Evolutionary conservation across 1,140 invertebrate genomes (phyloP).

Genomic region (Aphidius gifuensis): DNA sequence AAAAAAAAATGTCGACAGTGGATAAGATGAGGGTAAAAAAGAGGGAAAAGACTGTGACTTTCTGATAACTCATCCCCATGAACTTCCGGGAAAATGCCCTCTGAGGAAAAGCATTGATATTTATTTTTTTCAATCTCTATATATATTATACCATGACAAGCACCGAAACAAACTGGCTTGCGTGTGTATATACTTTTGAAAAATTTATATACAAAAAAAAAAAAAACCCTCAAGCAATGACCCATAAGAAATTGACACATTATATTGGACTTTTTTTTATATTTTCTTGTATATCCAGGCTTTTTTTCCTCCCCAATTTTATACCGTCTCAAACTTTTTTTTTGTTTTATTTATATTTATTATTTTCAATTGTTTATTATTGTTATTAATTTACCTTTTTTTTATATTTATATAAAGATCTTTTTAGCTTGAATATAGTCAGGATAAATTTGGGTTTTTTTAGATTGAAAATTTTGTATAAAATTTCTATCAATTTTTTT

Average conservation of each 20-base stretch:
- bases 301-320: background rate
- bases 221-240: constrained; percentile 13
- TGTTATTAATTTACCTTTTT: too few species aligned
- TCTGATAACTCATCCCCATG: constrained; percentile 12
- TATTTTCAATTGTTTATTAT: too few species aligned
- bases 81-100: constrained; percentile 1
- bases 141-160: constrained; percentile 19
- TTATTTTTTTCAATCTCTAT: background rate
- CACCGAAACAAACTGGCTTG: background rate
- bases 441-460: too few species aligned
- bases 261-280: background rate
- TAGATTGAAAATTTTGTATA: too few species aligned
- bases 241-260: constrained; percentile 14
- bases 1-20: background rate
- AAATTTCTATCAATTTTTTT: too few species aligned
- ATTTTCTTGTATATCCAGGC: background rate
- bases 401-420: too few species aligned
- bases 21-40: background rate
- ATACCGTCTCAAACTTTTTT: constrained; percentile 1
- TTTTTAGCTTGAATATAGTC: too few species aligned
- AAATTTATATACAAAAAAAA: constrained; percentile 17
- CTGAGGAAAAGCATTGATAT: constrained; percentile 2
- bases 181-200: constrained; percentile 10
- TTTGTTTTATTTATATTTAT: background rate
- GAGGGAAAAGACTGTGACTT: constrained; percentile 8